A percentile compares a stretch with the other conserved stretches of the same genome.
Conservation (phyloP, 2,797 vertebrate genomes). For the Girardinus metallicus region DNA sequence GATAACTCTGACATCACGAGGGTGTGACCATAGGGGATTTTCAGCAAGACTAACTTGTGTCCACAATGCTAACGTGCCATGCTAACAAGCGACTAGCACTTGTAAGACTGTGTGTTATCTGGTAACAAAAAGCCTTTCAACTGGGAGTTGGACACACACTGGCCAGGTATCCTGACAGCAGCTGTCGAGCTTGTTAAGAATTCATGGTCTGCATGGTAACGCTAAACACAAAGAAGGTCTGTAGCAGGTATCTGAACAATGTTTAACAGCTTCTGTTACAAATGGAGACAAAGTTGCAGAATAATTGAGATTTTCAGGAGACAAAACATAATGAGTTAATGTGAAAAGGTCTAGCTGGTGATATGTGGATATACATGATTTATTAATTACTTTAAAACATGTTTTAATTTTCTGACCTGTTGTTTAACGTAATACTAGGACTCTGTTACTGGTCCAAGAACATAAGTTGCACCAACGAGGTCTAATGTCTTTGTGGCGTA, state of each 20-base stretch:
- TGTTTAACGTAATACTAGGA: background rate
- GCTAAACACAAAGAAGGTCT: slow-evolving; percentile 53
- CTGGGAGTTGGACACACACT: slow-evolving; percentile 24
- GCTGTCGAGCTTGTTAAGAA: slow-evolving; percentile 72
- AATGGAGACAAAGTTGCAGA: slow-evolving; percentile 30
- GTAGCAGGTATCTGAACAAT: slow-evolving; percentile 72
- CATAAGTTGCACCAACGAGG: background rate
- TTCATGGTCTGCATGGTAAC: slow-evolving; percentile 77
- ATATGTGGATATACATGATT: background rate
- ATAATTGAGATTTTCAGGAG: slow-evolving; percentile 5
- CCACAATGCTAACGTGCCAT: slow-evolving; percentile 24
- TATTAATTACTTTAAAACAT: no score
- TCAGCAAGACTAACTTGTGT: slow-evolving; percentile 48
- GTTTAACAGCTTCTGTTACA: slow-evolving; percentile 70
- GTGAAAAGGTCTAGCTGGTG: background rate
- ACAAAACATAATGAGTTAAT: background rate
- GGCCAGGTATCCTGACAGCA: slow-evolving; percentile 45
- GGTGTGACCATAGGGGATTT: slow-evolving; percentile 42
- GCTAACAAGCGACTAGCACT: slow-evolving; percentile 41
- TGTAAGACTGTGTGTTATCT: slow-evolving; percentile 38
- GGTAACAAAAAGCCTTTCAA: slow-evolving; percentile 47
- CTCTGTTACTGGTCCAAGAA: background rate
- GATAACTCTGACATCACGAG: slow-evolving; percentile 21
- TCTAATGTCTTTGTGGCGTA: background rate
- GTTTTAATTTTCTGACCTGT: background rate